Conservation (phyloP, 2,797 vertebrate species). For the Urosaurus nigricauda region DNA sequence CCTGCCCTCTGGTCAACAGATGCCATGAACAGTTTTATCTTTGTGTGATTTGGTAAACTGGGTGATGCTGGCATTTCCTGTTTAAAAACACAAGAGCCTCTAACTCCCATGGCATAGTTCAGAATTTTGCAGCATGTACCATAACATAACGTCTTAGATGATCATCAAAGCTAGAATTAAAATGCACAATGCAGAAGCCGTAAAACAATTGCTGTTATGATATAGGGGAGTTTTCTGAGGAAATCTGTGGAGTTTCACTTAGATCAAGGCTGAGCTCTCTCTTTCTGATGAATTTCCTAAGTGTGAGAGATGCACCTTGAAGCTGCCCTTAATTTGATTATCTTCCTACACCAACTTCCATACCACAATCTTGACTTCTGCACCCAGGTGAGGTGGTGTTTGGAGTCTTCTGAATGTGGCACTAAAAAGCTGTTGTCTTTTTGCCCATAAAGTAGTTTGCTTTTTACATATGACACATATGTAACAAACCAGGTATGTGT, state of each 20-base stretch:
- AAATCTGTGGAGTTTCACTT: conserved; percentile 43
- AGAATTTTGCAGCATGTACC: conserved; percentile 27
- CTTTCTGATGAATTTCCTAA: conserved; percentile 26
- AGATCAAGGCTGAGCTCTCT: conserved; percentile 34
- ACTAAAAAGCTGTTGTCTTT: conserved; percentile 35
- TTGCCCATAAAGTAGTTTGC: conserved; percentile 17
- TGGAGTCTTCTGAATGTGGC: not conserved
- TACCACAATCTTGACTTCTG: not conserved
- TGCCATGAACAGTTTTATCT: conserved; percentile 19
- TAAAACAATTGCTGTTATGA: conserved; percentile 21
- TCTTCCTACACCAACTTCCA: not conserved
- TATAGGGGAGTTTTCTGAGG: conserved; percentile 44
- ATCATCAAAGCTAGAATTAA: conserved; percentile 31
- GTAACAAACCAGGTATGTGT: conserved; percentile 4
- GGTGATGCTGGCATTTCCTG: not conserved
- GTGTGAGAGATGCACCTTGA: conserved; percentile 41
- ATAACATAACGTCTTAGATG: not conserved
- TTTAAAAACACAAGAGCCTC: conserved; percentile 11
- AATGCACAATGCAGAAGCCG: conserved; percentile 18
- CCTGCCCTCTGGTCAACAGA: conserved; percentile 7
- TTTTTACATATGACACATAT: conserved; percentile 32
- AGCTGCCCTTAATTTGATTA: not conserved
- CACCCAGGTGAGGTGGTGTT: not conserved
- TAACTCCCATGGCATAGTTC: conserved; percentile 1
- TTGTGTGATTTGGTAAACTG: not conserved